phyloP scores from a whole-genome alignment of 2,113 vertebrate species.

The Oxygymnocypris stewartii region DNA sequence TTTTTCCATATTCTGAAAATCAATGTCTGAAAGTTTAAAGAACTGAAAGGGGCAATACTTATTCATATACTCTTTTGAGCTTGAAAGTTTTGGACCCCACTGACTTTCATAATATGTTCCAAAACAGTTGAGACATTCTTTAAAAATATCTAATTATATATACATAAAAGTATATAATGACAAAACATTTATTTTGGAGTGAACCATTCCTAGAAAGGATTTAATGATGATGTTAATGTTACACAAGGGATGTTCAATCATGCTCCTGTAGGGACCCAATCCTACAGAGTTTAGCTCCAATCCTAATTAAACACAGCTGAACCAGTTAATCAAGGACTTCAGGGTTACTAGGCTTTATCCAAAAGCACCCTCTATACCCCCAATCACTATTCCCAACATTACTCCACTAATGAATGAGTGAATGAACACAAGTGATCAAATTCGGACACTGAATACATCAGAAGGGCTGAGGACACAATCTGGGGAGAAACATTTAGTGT shows the following conservation, averaged over 20 bases:
- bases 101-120: neutral
- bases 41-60: neutral
- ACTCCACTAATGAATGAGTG: neutral
- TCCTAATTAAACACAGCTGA: neutral
- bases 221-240: neutral
- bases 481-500: neutral
- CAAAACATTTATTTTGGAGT: neutral
- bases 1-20: neutral
- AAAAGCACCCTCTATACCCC: neutral
- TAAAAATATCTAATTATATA: neutral
- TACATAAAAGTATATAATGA: neutral
- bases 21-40: too few relatives aligned
- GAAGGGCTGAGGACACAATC: neutral
- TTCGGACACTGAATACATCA: neutral
- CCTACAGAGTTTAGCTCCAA: neutral
- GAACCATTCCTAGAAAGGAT: neutral
- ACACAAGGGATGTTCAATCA: neutral
- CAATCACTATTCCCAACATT: neutral
- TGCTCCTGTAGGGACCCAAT: neutral
- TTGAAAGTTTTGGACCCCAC: neutral
- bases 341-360: neutral
- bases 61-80: neutral
- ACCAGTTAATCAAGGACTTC: neutral
- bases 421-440: neutral
- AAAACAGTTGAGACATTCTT: neutral